Conservation (phyloP, 2,888 invertebrate genomes). For the Chironomus riparius region DNA sequence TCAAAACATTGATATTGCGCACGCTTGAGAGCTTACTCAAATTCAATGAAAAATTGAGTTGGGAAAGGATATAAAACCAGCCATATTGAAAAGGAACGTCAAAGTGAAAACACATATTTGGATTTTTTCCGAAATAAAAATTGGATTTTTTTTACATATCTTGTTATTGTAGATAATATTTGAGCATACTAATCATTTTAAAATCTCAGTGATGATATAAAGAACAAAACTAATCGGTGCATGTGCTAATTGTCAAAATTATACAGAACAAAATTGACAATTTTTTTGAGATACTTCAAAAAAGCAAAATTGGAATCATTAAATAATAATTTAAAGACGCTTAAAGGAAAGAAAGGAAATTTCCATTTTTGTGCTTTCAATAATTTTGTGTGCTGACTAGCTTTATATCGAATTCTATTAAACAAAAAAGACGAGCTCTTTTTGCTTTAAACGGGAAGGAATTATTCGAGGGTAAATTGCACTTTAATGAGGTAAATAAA, state of each 20-base stretch:
- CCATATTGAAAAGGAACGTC: slow-evolving; percentile 25
- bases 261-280: too few relatives aligned
- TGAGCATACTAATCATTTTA: too few relatives aligned
- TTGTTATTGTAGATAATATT: background rate
- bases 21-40: background rate
- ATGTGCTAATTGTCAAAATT: too few relatives aligned
- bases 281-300: too few relatives aligned
- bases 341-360: too few relatives aligned
- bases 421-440: background rate
- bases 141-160: background rate
- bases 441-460: background rate
- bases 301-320: too few relatives aligned
- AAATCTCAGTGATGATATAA: too few relatives aligned
- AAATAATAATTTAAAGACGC: too few relatives aligned
- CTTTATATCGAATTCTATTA: too few relatives aligned
- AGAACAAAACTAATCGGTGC: too few relatives aligned
- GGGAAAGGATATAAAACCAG: slow-evolving; percentile 1
- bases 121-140: background rate
- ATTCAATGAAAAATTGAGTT: background rate
- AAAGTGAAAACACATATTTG: slow-evolving; percentile 1
- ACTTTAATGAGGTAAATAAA: slow-evolving; percentile 9
- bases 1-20: slow-evolving; percentile 18
- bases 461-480: background rate
- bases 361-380: too few relatives aligned
- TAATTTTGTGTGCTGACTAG: too few relatives aligned